These are phyloP conservation scores for Isurus oxyrinchus DNA, from an alignment of 2,113 vertebrate genomes.

Conservation along the genomic window DNA sequence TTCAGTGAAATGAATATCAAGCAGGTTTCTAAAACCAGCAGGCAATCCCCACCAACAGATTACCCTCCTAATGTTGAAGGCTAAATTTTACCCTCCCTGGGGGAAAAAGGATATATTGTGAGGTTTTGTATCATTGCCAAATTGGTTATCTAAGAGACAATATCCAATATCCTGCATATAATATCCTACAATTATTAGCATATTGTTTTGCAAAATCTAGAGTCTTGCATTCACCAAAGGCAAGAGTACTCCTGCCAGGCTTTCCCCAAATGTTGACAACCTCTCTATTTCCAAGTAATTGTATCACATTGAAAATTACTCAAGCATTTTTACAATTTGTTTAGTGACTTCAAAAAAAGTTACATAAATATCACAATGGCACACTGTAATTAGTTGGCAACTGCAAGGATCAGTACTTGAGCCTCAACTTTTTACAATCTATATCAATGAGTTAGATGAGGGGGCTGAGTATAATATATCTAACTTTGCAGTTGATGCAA, in stretches of 20 bases:
- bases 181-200: background rate
- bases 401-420: background rate
- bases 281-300: background rate
- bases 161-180: background rate
- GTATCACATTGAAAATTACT: background rate
- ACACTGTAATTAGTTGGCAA: background rate
- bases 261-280: background rate
- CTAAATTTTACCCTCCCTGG: background rate
- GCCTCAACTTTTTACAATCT: background rate
- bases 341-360: background rate
- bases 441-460: background rate
- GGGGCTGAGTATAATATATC: too few species aligned
- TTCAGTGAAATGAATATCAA: background rate
- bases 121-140: background rate
- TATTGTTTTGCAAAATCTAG: background rate
- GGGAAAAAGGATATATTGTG: background rate
- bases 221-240: background rate
- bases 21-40: background rate
- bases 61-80: background rate
- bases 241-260: background rate
- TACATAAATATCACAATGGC: background rate
- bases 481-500: too few species aligned
- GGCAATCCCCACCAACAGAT: background rate
- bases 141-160: background rate
- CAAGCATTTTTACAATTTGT: background rate